Evolutionary conservation across 2,888 invertebrate species (phyloP), one percentile per base, ranked within the genome.

Genomic region (Chloroclysta siterata): DNA sequence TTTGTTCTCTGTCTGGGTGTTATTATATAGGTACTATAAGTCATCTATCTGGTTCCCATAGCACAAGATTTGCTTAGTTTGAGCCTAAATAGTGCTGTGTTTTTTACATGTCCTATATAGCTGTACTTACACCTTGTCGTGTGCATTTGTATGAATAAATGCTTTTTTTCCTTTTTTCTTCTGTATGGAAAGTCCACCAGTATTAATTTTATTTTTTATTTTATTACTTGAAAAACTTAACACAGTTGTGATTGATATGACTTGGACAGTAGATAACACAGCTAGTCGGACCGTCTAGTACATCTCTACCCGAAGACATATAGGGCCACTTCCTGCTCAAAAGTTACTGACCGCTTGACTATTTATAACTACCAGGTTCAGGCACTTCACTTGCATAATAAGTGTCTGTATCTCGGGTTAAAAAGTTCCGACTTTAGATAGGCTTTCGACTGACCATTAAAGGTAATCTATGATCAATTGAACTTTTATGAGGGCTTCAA

Each of bases 291-390:
- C 28, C 13, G 53, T 53, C 44, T 39, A 42, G 33, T 28, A 17
- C 41, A 47, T 54, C 50, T 50, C 53, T 57, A 64, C 54, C n/a
- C 33, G 42, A 39, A 62, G 63, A 63, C 63, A 63, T 51, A 59
- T 65, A 66, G 71, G 68, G 53, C 64, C 62, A 48, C 54, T 71
- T 72, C 72, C 71, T 71, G 71, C 62, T 68, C 62, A 60, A 65
- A 68, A 69, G 72, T 65, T 58, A 71, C 69, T 70, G 71, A 70
- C 70, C 71, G 72, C 66, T 13, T 29, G 57, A 29, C 67, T 72
- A 71, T 72, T 71, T 70, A 72, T 72, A 72, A 65, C 68, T 63
- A 70, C 70, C 70, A 67, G 65, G 66, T 63, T 71, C 62, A 65
- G 63, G 60, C 65, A 62, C 70, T 58, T 59, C 64, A 65, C 67